Conservation (phyloP, 2,888 invertebrate species). For the Nebria brevicollis region DNA sequence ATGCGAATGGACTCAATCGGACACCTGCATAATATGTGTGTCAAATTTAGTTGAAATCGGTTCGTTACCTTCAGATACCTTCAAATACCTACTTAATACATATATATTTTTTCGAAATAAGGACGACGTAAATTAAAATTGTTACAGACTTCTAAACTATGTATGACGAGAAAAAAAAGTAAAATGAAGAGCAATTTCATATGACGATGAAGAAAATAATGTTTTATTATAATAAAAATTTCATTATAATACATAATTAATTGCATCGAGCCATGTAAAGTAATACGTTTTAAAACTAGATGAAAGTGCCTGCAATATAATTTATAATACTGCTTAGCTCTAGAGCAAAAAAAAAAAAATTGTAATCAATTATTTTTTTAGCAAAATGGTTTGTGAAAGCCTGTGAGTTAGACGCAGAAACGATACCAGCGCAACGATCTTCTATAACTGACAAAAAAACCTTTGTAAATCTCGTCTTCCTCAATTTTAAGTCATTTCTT, state of each 20-base stretch:
- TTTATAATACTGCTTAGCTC: neutral
- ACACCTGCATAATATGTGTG: too few relatives aligned
- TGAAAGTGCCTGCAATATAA: neutral
- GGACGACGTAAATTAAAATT: too few relatives aligned
- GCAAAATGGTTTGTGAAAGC: neutral
- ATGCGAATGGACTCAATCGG: too few relatives aligned
- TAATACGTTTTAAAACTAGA: neutral
- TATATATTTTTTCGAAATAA: too few relatives aligned
- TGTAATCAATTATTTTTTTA: neutral
- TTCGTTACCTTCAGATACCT: too few relatives aligned
- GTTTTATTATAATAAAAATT: neutral
- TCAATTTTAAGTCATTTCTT: slow-evolving; percentile 25
- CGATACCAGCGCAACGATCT: slow-evolving; percentile 10
- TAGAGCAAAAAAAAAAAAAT: neutral
- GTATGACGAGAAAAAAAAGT: neutral
- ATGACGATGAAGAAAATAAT: neutral
- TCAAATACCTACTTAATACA: too few relatives aligned
- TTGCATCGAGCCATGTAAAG: neutral
- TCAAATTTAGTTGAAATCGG: too few relatives aligned
- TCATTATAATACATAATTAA: neutral
- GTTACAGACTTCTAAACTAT: too few relatives aligned
- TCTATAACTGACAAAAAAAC: slow-evolving; percentile 20
- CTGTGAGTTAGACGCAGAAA: neutral
- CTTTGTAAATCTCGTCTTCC: slow-evolving; percentile 30
- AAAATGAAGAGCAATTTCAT: neutral